These are phyloP conservation scores for Tryphoninae sp. DNA, from an alignment of 2,888 invertebrate species.

Conservation along the genomic window DNA sequence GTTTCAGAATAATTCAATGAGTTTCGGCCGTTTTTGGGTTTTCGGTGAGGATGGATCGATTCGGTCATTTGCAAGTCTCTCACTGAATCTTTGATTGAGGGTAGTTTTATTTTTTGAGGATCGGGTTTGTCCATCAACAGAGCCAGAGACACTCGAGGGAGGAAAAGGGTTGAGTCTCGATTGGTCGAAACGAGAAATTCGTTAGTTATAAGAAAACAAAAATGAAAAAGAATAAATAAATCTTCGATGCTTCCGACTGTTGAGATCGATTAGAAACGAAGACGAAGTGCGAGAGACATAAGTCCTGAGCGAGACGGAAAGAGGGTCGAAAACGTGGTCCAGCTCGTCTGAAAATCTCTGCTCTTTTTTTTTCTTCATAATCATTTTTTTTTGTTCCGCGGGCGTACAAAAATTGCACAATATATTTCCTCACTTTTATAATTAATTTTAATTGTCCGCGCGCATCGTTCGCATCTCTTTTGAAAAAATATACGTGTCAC, in stretches of 20 bases:
- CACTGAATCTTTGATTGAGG: neutral
- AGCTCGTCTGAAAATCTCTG: conserved; percentile 44
- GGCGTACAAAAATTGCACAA: conserved; percentile 10
- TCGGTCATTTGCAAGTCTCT: neutral
- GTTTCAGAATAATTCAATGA: conserved; percentile 60
- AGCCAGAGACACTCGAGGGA: conserved; percentile 21
- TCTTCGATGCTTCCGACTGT: neutral
- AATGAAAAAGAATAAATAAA: neutral
- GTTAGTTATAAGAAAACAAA: neutral
- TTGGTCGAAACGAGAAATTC: conserved; percentile 24
- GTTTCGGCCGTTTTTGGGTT: conserved; percentile 32
- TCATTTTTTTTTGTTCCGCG: neutral
- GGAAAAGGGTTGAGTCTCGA: neutral
- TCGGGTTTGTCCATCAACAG: neutral
- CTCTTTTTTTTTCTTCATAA: neutral
- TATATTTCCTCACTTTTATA: neutral
- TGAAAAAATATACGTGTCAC: conserved; percentile 52
- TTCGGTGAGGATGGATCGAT: conserved; percentile 9
- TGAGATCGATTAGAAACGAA: conserved; percentile 29
- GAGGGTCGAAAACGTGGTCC: conserved; percentile 48
- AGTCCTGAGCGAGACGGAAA: conserved; percentile 50
- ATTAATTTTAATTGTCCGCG: conserved; percentile 28
- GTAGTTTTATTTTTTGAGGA: neutral
- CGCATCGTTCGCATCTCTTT: conserved; percentile 9
- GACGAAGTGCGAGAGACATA: conserved; percentile 58